Evolutionary conservation across 2,113 vertebrate species (phyloP).

Genomic region (Pygoscelis antarcticus): DNA sequence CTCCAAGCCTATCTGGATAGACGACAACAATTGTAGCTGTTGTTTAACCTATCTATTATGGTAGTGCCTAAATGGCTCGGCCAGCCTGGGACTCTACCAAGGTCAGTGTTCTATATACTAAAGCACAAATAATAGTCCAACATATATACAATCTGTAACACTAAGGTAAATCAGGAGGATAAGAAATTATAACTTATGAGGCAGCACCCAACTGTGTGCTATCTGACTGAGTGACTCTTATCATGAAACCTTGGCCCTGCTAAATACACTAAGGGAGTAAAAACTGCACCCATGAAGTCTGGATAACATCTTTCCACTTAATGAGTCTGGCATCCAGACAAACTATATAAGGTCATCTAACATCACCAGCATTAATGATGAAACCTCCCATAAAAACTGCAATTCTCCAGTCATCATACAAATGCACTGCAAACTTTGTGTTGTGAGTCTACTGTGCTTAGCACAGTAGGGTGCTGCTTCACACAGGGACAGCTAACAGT

Average conservation of each 20-base stretch:
- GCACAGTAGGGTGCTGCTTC: neutral
- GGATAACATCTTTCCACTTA: neutral
- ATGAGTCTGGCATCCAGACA: neutral
- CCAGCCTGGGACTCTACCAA: constrained; percentile 10
- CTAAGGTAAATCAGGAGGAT: neutral
- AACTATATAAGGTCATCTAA: neutral
- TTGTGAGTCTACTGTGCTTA: neutral
- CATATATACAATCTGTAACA: neutral
- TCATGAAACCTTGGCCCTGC: neutral
- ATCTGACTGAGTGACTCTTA: neutral
- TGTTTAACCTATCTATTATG: neutral
- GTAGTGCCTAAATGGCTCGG: neutral
- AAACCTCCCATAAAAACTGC: neutral
- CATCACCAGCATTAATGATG: neutral
- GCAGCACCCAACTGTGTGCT: neutral
- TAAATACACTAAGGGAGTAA: neutral
- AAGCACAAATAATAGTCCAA: constrained; percentile 1
- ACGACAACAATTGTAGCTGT: neutral
- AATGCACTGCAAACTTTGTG: neutral
- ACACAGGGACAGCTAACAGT: neutral
- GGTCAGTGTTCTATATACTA: neutral
- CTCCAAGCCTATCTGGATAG: neutral
- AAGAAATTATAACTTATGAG: constrained; percentile 49
- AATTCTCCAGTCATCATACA: neutral
- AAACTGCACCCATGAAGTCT: neutral